Conservation (phyloP, 35 echinoderm and acorn worm genomes). For the Strongylocentrotus purpuratus region DNA sequence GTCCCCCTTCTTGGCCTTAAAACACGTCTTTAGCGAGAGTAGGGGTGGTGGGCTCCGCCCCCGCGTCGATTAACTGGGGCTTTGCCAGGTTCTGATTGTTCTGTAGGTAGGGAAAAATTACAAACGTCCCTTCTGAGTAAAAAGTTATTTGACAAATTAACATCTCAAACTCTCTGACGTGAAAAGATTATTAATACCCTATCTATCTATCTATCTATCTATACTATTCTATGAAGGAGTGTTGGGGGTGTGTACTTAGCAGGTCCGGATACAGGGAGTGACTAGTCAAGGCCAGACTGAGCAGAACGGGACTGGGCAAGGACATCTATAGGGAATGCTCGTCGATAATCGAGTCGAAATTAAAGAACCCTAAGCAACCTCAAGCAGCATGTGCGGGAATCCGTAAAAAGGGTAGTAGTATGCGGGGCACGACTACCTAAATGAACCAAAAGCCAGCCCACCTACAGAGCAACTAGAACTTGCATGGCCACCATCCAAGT, state of each 20-base stretch:
- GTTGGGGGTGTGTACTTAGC: not conserved
- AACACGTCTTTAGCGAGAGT: constrained; percentile 55
- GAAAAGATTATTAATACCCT: not conserved
- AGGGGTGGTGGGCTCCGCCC: constrained; percentile 34
- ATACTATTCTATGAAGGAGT: not conserved
- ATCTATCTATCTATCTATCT: not conserved
- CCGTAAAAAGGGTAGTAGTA: not conserved
- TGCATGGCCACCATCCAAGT: not conserved
- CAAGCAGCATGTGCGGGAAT: not conserved
- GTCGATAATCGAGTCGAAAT: not conserved
- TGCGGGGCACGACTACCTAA: too few species aligned
- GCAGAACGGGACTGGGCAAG: not conserved
- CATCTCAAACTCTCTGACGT: constrained; percentile 24
- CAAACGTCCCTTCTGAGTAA: constrained; percentile 41
- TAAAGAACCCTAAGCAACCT: not conserved
- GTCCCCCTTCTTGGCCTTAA: constrained; percentile 47
- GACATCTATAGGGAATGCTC: not conserved
- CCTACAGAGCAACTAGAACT: not conserved
- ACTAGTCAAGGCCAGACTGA: not conserved
- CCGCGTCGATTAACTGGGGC: constrained; percentile 46
- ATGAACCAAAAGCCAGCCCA: not conserved
- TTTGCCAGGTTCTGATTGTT: constrained; percentile 50
- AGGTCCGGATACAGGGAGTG: not conserved
- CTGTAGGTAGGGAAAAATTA: constrained; percentile 52
- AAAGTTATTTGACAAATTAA: constrained; percentile 39